Evolutionary conservation across 2,797 vertebrate species (phyloP).

Genomic region (Alcedo quadribrachys): DNA sequence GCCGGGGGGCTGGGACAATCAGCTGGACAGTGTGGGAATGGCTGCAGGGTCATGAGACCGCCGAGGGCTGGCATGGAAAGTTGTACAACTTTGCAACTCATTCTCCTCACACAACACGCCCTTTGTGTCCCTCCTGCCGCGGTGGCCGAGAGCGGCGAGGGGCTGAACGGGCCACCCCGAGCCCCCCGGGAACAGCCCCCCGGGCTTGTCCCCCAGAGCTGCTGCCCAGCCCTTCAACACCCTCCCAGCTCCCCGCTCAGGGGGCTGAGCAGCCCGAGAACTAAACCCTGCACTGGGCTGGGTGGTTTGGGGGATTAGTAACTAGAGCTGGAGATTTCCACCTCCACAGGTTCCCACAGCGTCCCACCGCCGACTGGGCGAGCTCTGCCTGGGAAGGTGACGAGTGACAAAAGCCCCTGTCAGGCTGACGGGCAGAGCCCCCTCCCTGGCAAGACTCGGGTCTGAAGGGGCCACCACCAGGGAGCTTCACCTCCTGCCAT

Average conservation of each 20-base stretch:
- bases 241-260: accelerated
- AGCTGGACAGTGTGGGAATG: neutral
- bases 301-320: neutral
- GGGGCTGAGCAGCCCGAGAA: accelerated
- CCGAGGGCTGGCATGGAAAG: neutral
- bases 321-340: accelerated
- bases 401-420: neutral
- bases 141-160: neutral
- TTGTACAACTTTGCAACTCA: neutral
- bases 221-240: neutral
- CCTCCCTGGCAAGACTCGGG: neutral
- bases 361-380: neutral
- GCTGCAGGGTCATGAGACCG: slow-evolving; percentile 40
- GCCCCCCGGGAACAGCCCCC: neutral
- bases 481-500: neutral
- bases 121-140: slow-evolving; percentile 18
- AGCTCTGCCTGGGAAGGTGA: neutral
- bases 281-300: neutral
- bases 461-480: neutral
- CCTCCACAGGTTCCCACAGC: neutral
- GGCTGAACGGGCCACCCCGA: neutral
- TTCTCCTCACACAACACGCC: slow-evolving; percentile 38
- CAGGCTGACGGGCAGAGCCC: neutral
- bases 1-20: neutral
- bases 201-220: neutral